phyloP scores from a whole-genome alignment of 2,888 invertebrate species.

The Macaria notata region DNA sequence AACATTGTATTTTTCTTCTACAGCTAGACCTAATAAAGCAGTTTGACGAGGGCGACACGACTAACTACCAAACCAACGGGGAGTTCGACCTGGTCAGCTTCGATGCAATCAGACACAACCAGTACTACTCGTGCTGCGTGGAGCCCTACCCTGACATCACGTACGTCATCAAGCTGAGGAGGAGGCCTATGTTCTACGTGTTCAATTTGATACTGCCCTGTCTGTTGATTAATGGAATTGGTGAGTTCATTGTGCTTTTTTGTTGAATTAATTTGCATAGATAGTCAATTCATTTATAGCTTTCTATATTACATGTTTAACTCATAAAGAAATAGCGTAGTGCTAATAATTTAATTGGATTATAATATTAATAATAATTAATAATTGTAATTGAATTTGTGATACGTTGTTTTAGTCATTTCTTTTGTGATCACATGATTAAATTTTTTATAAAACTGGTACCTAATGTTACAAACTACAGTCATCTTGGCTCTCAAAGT shows the following conservation, averaged over 20 bases:
- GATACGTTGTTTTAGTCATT: no score
- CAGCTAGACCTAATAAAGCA: slow-evolving; percentile 89
- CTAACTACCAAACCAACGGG: slow-evolving; percentile 95
- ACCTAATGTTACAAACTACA: no score
- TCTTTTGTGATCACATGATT: no score
- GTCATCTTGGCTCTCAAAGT: no score
- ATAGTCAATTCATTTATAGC: no score
- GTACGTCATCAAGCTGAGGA: slow-evolving; percentile 87
- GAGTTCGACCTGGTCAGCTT: slow-evolving; percentile 93
- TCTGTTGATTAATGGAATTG: slow-evolving; percentile 92
- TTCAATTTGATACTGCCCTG: slow-evolving; percentile 93
- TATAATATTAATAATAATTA: no score
- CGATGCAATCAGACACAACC: slow-evolving; percentile 86
- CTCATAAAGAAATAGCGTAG: no score
- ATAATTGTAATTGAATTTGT: no score
- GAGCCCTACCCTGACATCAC: slow-evolving; percentile 94
- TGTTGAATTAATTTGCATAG: background rate
- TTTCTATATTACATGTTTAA: no score
- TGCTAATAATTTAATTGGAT: no score
- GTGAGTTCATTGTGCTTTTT: slow-evolving; percentile 70
- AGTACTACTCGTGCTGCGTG: slow-evolving; percentile 90
- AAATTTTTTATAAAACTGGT: no score
- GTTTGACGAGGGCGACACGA: slow-evolving; percentile 91
- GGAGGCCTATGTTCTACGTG: slow-evolving; percentile 92
- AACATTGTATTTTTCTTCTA: background rate